A percentile compares a stretch with the other conserved stretches of the same genome.
Evolutionary conservation across 2,113 vertebrate species (phyloP).

Genomic region (Geothlypis trichas): DNA sequence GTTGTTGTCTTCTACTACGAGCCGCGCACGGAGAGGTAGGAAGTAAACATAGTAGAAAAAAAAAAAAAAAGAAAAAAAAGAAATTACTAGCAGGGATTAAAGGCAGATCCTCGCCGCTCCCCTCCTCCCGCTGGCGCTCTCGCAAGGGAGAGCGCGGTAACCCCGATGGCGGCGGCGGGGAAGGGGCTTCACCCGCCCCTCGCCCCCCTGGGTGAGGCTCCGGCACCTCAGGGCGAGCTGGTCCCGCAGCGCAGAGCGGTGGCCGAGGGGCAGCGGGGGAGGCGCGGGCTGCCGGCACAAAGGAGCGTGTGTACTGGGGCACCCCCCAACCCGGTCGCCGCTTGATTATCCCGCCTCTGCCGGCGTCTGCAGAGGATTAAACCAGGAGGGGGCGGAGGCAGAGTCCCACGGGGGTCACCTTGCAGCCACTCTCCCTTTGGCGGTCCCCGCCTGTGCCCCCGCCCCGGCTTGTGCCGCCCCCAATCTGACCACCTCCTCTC

Average conservation of each 20-base stretch:
- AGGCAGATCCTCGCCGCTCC: not conserved
- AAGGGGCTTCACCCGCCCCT: not conserved
- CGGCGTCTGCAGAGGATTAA: slow-evolving; percentile 2
- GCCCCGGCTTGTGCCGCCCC: not conserved
- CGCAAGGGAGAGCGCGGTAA: not conserved
- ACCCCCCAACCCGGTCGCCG: not conserved
- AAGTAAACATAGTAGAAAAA: slow-evolving; percentile 41
- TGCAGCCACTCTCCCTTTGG: not conserved
- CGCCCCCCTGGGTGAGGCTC: not conserved
- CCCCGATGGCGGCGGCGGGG: not conserved
- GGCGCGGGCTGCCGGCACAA: not conserved
- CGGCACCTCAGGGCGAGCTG: not conserved
- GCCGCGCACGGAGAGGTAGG: not conserved
- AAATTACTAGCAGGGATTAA: not conserved
- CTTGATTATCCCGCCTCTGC: slow-evolving; percentile 16
- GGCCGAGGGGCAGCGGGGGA: not conserved
- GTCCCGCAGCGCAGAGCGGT: not conserved
- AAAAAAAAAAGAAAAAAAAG: not conserved
- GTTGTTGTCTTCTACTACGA: slow-evolving; percentile 12
- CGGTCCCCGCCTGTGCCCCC: not conserved
- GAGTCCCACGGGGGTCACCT: slow-evolving; percentile 15
- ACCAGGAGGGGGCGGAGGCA: not conserved
- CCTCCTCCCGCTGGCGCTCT: not conserved
- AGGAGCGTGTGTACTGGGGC: not conserved
- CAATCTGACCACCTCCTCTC: not conserved